Base-by-base conservation (phyloP, 2,113 vertebrate genomes). In the Callionymus lyra region DNA sequence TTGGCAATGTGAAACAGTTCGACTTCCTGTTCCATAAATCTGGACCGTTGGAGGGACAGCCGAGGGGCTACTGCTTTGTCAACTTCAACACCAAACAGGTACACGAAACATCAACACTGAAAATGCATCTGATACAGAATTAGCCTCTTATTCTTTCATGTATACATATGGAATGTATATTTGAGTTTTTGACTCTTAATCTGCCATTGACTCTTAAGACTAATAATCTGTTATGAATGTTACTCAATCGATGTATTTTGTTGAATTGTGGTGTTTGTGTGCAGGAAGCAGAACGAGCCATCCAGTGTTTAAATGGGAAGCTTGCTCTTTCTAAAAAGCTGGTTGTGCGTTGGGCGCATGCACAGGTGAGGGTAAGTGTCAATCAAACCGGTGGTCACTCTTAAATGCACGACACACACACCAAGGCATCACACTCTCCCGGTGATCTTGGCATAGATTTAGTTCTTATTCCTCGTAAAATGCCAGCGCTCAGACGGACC, bases 1-100 rank as follows among this genome's bases (percentile, higher is more conserved):
- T 98, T 74, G 96, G 96, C 62, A 88, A 91, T 33, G 94, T 98
- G 12, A 94, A 96, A 76, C 93, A 98, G 42, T 99, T 99, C 70
- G 94, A 99, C 80, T 99, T 99, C 68, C 88, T 99, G 43, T 98
- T 99, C 68, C 94, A 98, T 62, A 97, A 97, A 61, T 97, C 94
- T 0, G 96, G 94, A 14, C 92, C 91, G 57, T 65, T 98, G 79
- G 94, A 98, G 65, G 94, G 93, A 12, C 95, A 97, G 55, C 94
- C 94, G 0, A 84, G 95, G 43, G 93, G 95, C 37, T 98, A 98
- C 86, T 98, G 94, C 64, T 99, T 99, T 16, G 94, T 99, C 63
- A 99, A 98, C 83, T 99, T 97, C 65, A 91, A 90, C 80, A 98
- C 94, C 56, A 96, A 94, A 70, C 90, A 91, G 88, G 94, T 81